Conservation (phyloP, 2,888 invertebrate genomes). For the Smittia aterrima region DNA sequence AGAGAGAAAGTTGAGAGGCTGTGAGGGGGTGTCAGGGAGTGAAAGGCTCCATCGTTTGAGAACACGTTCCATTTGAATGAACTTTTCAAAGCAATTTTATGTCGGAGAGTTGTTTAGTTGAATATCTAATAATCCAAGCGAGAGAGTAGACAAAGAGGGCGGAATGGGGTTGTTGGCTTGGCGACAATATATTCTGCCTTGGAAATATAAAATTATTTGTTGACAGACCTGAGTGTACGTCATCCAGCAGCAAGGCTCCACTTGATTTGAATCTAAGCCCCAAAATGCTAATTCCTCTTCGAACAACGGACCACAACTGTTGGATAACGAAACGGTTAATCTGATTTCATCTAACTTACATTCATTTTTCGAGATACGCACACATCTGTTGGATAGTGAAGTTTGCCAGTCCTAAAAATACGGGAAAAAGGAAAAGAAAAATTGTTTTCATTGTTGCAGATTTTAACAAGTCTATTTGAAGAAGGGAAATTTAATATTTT, state of each 20-base stretch:
- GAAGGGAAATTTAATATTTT: constrained; percentile 15
- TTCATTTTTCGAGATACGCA: too few species aligned
- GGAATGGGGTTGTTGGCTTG: neutral
- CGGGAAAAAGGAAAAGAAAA: constrained; percentile 31
- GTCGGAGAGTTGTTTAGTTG: constrained; percentile 18
- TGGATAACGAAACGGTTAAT: too few species aligned
- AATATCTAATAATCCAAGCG: neutral
- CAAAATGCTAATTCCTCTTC: constrained; percentile 99
- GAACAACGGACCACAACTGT: constrained; percentile 98
- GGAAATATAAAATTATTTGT: neutral
- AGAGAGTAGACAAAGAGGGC: too few species aligned
- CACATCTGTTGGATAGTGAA: constrained; percentile 96
- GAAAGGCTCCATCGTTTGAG: neutral
- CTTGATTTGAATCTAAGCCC: constrained; percentile 99
- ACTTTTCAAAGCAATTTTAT: neutral
- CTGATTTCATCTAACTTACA: too few species aligned
- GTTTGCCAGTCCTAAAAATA: constrained; percentile 81
- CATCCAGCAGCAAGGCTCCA: constrained; percentile 99
- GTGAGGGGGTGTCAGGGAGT: neutral
- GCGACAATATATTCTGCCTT: neutral
- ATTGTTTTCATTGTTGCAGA: neutral
- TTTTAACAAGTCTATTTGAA: neutral
- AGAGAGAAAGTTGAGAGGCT: neutral
- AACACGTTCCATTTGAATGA: constrained; percentile 23
- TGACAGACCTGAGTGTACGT: constrained; percentile 84